A percentile compares a stretch with the other conserved stretches of the same genome.
phyloP scores from a whole-genome alignment of 2,888 invertebrate genomes.

The Eupeodes latifasciatus region DNA sequence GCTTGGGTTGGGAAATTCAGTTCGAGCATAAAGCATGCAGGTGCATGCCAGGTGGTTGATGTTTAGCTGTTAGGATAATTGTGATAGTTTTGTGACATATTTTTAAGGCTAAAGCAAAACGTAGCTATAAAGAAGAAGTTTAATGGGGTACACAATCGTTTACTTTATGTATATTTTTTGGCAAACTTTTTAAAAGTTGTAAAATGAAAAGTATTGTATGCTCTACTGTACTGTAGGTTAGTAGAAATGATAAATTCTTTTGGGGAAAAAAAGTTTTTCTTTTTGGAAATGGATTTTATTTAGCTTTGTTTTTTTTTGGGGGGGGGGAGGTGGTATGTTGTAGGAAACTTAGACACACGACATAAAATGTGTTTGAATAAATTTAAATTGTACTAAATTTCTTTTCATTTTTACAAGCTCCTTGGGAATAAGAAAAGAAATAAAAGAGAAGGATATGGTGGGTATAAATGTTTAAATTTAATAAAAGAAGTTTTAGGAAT shows the following conservation, averaged over 20 bases:
- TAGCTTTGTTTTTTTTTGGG: not conserved
- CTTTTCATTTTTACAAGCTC: too few species aligned
- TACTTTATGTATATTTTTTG: not conserved
- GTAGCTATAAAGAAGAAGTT: conserved; percentile 16
- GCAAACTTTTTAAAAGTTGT: conserved; percentile 7
- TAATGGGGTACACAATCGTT: conserved; percentile 1
- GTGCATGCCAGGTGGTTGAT: conserved; percentile 48
- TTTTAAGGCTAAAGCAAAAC: conserved; percentile 12
- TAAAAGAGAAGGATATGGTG: too few species aligned
- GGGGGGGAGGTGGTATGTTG: too few species aligned
- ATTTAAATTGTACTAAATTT: too few species aligned
- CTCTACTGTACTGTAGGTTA: not conserved
- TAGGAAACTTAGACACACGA: too few species aligned
- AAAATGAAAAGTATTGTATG: not conserved
- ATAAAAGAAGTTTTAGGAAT: too few species aligned
- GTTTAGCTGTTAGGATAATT: conserved; percentile 59
- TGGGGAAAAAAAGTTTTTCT: not conserved
- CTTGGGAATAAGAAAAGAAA: too few species aligned
- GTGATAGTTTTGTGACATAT: conserved; percentile 62
- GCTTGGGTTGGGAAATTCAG: not conserved
- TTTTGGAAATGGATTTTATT: not conserved
- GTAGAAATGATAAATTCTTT: not conserved
- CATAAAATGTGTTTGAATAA: too few species aligned
- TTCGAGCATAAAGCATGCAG: not conserved
- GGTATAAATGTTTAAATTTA: too few species aligned